Percentiles rank a stretch among this genome's conserved stretches.
These are phyloP conservation scores for Protosalanx chinensis DNA, from an alignment of 2,797 vertebrate species.

Conservation along the genomic window DNA sequence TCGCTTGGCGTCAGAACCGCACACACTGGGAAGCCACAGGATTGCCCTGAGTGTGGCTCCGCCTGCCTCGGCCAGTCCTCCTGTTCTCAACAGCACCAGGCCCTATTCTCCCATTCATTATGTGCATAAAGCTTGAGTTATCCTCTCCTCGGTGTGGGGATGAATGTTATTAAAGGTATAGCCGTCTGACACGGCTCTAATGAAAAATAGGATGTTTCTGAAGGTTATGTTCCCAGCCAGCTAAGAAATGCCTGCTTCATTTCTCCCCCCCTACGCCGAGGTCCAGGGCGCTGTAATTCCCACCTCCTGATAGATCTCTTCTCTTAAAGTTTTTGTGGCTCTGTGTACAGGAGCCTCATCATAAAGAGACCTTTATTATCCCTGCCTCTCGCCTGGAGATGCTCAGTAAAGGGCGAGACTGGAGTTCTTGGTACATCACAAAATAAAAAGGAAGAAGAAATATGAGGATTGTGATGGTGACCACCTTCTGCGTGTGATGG, in stretches of 20 bases:
- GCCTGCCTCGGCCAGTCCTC: slow-evolving; percentile 60
- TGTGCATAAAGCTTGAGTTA: slow-evolving; percentile 80
- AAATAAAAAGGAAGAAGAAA: slow-evolving; percentile 69
- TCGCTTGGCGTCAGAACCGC: slow-evolving; percentile 73
- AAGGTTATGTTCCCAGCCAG: slow-evolving; percentile 79
- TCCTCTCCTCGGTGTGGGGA: slow-evolving; percentile 77
- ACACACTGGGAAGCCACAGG: slow-evolving; percentile 71
- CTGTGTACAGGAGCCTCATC: slow-evolving; percentile 73
- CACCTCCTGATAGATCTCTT: slow-evolving; percentile 80
- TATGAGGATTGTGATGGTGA: slow-evolving; percentile 32
- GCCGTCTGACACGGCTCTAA: slow-evolving; percentile 80
- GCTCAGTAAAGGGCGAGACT: slow-evolving; percentile 70
- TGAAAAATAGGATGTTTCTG: slow-evolving; percentile 85
- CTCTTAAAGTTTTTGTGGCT: slow-evolving; percentile 68
- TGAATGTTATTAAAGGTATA: slow-evolving; percentile 81
- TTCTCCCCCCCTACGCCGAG: slow-evolving; percentile 58
- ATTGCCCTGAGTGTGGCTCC: slow-evolving; percentile 62
- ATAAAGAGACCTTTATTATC: slow-evolving; percentile 78
- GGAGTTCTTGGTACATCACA: slow-evolving; percentile 69
- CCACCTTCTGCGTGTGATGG: slow-evolving; percentile 26
- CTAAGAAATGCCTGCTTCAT: slow-evolving; percentile 77
- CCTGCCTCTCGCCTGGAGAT: slow-evolving; percentile 58
- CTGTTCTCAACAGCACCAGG: slow-evolving; percentile 63
- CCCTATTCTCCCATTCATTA: slow-evolving; percentile 79
- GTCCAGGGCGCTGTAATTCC: slow-evolving; percentile 75